Evolutionary conservation across 2,888 invertebrate species (phyloP), one percentile per base, ranked within the genome.

Genomic region (Drosophila atripex): DNA sequence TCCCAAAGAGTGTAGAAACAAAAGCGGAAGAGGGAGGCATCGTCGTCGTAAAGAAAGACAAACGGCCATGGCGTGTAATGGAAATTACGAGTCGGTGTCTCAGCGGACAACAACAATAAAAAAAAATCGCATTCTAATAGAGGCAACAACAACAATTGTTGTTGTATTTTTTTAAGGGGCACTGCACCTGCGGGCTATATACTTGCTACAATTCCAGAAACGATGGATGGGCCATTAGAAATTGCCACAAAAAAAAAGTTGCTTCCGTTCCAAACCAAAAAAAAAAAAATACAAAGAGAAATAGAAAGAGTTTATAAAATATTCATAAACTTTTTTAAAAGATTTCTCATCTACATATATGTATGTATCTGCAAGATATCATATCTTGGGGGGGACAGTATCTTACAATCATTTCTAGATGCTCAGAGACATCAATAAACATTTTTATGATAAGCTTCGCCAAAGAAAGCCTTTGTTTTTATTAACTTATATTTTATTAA

Each of bases 71-170:
- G 68, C 74, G 69, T 78, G 77, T 61, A 86, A 76, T 86, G 77
- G 83, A 86, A 83, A 86, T 88, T 78, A 83, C 82, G 73, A 68
- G 46, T 45, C n/a, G 54, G 54, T 66, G 53, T 30, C 45, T 18
- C 54, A 28, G 12, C 64, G 45, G 30, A 61, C 74, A 69, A 71
- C 64, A 86, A 80, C 80, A 84, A 18, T 18, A 1, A 83, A 80
- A 79, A 86, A 35, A 71, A 77, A 69, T 50, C 59, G 82, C 69
- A 75, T 79, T 79, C 79, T 83, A 78, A 86, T 76, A 65, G 64
- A 39, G 57, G 49, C 28, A 51, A 52, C 23, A 55, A 49, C 61
- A 46, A 49, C 32, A 35, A 8, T 12, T 35, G 6, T 14, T 14
- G 14, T 14, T 38, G 11, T 38, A n/a, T 2, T 38, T 41, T 41